Percentiles rank a stretch among this genome's conserved stretches.
Conservation (phyloP, 2,888 invertebrate genomes). For the Osmoderma eremita region DNA sequence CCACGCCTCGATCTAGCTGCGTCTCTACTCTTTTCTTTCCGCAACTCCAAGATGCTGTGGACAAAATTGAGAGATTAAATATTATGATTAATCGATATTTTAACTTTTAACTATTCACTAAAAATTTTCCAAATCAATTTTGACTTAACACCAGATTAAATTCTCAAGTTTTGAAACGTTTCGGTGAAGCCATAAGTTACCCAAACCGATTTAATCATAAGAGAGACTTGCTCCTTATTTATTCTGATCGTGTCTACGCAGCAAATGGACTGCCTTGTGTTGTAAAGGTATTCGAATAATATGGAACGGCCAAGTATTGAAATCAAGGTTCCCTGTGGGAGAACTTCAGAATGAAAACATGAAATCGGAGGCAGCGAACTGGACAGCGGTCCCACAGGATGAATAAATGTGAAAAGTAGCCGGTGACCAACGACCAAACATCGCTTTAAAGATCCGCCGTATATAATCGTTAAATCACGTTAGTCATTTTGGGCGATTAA, state of each 20-base stretch:
- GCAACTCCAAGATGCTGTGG: constrained; percentile 90
- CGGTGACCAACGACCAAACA: constrained; percentile 51
- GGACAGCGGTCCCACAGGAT: constrained; percentile 63
- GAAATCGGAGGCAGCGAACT: constrained; percentile 56
- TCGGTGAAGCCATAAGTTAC: too few species aligned
- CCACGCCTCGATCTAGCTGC: constrained; percentile 91
- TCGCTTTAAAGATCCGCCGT: too few species aligned
- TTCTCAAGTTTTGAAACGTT: background rate
- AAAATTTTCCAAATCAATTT: too few species aligned
- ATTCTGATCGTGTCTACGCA: constrained; percentile 25
- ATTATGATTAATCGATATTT: background rate
- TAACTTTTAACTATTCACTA: too few species aligned
- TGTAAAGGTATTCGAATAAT: constrained; percentile 42
- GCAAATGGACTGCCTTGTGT: constrained; percentile 26
- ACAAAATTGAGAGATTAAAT: constrained; percentile 41
- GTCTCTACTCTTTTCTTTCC: constrained; percentile 94
- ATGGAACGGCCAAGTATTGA: constrained; percentile 56
- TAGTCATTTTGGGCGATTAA: too few species aligned
- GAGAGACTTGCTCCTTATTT: constrained; percentile 25
- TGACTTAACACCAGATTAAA: background rate
- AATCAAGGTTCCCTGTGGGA: constrained; percentile 60
- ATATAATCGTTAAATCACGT: too few species aligned
- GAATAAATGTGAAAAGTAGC: constrained; percentile 64
- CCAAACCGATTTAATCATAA: constrained; percentile 17
- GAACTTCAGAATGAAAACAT: constrained; percentile 57